Percentiles rank a stretch among this genome's conserved stretches.
These are phyloP conservation scores for Aurelia aurita DNA, from an alignment of 30 jellyfish, hydroid and myxozoan species.

Conservation along the genomic window DNA sequence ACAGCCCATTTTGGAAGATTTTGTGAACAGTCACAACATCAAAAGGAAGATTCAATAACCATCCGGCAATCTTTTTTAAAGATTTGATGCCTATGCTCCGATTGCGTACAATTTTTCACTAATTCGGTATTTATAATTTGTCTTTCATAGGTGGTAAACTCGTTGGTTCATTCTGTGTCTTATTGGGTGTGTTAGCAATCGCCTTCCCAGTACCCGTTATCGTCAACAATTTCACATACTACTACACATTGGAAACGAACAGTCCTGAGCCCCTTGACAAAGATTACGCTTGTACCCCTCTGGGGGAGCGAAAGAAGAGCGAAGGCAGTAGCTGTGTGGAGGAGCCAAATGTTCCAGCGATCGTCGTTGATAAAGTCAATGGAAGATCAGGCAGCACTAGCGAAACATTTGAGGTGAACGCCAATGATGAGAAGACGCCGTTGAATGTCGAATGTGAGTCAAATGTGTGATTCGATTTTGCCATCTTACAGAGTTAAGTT, in stretches of 20 bases:
- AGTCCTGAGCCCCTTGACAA: slow-evolving; percentile 96
- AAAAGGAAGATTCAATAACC: too few species aligned
- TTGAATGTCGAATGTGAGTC: slow-evolving; percentile 48
- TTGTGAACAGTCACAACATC: too few species aligned
- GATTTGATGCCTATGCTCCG: too few species aligned
- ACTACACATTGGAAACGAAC: slow-evolving; percentile 90
- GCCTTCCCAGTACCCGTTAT: slow-evolving; percentile 98
- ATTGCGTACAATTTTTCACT: too few species aligned
- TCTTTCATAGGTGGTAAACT: slow-evolving; percentile 83
- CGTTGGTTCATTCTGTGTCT: slow-evolving; percentile 95
- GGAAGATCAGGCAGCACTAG: slow-evolving; percentile 37
- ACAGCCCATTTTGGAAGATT: too few species aligned
- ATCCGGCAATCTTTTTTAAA: too few species aligned
- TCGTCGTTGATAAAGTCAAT: slow-evolving; percentile 59
- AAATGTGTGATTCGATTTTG: slow-evolving; percentile 21
- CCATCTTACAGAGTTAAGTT: background rate
- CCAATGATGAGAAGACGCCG: slow-evolving; percentile 51
- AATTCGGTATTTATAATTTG: background rate
- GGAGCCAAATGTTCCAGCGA: slow-evolving; percentile 38
- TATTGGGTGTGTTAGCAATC: slow-evolving; percentile 92
- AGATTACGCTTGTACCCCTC: slow-evolving; percentile 85
- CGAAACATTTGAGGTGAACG: slow-evolving; percentile 28
- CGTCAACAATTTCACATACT: slow-evolving; percentile 94
- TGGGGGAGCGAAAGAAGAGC: slow-evolving; percentile 68
- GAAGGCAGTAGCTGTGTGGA: slow-evolving; percentile 16